Evolutionary conservation across 2,113 vertebrate genomes (phyloP).

Genomic region (Syngnathus typhle): DNA sequence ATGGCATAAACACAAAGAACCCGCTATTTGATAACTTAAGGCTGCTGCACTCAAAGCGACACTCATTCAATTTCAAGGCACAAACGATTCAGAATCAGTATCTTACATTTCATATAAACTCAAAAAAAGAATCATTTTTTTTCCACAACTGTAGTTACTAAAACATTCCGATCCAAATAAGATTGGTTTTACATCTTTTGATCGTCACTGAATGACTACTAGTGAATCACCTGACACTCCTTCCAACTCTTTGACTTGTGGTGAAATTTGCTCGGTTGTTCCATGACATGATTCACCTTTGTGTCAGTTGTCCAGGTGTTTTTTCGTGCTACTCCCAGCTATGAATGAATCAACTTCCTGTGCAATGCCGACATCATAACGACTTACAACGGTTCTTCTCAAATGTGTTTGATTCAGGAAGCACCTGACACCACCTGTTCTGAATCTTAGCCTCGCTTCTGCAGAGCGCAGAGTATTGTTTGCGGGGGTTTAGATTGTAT

Average conservation of each 20-base stretch:
- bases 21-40: background rate
- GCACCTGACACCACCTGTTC: slow-evolving; percentile 61
- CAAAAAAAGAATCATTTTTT: too few relatives aligned
- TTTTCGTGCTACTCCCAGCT: slow-evolving; percentile 43
- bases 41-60: too few relatives aligned
- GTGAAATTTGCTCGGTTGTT: background rate
- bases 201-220: too few relatives aligned
- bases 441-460: slow-evolving; percentile 38
- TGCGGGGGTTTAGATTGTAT: slow-evolving; percentile 51
- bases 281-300: slow-evolving; percentile 23
- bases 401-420: slow-evolving; percentile 52
- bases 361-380: slow-evolving; percentile 20
- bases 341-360: slow-evolving; percentile 39
- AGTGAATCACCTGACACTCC: background rate
- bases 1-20: background rate
- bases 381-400: slow-evolving; percentile 29
- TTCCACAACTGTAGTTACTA: too few relatives aligned
- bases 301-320: slow-evolving; percentile 42
- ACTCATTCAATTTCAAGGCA: too few relatives aligned
- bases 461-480: slow-evolving; percentile 50
- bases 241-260: background rate
- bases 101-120: too few relatives aligned
- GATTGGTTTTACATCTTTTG: too few relatives aligned
- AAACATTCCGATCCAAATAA: too few relatives aligned
- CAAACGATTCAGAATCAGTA: too few relatives aligned